Base-by-base conservation (phyloP, 2,888 invertebrate species). In the Venustoraphidia nigricollis region DNA sequence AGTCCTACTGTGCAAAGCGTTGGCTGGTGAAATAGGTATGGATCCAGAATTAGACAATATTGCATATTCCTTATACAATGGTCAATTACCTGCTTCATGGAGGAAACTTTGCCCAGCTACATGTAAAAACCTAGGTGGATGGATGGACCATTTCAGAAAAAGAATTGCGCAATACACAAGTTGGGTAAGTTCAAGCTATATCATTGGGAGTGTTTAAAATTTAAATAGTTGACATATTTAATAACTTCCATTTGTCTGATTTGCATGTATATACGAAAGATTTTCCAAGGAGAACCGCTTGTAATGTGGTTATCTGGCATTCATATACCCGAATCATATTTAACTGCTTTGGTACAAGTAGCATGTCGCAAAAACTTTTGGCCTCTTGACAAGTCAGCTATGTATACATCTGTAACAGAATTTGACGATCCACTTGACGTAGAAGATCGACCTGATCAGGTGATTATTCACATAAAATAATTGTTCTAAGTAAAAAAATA, bases 11-110 rank as follows among this genome's bases (percentile, higher is more conserved):
- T 76, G 81, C 59, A 85, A 85, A 76, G 93, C 92, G 0, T 70
- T 94, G 49, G 83, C 85, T 4, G 94, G 94, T 36, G 91, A 93
- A 70, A 89, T 92, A 55, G 91, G 92, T 44, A 91, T 94, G 91
- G 90, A 92, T 64, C 75, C 76, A 14, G 71, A 81, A 41, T 67
- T 93, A 51, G 93, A 94, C 65, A 86, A 83, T 62, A 82, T 93
- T 34, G 79, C 89, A 0, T 76, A 76, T 62, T 79, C 86, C 10
- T 69, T 94, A 56, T 91, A 81, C 69, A 92, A 92, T 66, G 92
- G 92, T 5, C 80, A 81, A 57, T 69, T 94, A 58, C 93, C 94
- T 9, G 62, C 62, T 17, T 79, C 78, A 53, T 94, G 94, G 94
- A 73, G 84, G 14, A 73, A 73, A 52, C 68, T 92, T 42, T 84